Evolutionary conservation across 2,888 invertebrate genomes (phyloP), one percentile per base, ranked within the genome.

Genomic region (Eudemis profundana): DNA sequence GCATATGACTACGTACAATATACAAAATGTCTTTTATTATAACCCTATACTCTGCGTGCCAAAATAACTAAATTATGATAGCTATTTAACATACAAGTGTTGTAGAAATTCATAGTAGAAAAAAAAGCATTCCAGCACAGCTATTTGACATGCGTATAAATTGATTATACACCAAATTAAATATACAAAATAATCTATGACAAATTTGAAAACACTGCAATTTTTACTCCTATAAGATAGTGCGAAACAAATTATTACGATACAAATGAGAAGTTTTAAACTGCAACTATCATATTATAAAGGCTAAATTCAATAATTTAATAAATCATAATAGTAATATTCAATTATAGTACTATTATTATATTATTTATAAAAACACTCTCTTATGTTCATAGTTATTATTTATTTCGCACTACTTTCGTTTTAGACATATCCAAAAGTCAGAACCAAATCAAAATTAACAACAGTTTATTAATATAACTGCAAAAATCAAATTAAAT

Each of bases 11-110:
- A 71, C 72, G 70, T 69, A 76, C 72, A 70, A 78, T 72, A 73
- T 82, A 81, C 74, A 78, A 78, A 77, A 79, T 82, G 82, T 82
- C 81, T 82, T 82, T 82, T 75, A 76, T 70, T 69, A 66, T 73
- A 73, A 70, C 69, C 71, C 54, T 76, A 74, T 68, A 44, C 69
- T 66, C 73, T 72, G 66, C 54, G 38, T 57, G 69, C 69, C 57
- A 40, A 69, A 66, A 66, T 70, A 69, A 69, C 62, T 64, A 68
- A 56, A 49, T 2, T 47, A 54, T 42, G 23, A 54, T 27, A 56
- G 38, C n/a, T 53, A 54, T 56, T 12, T 15, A 36, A 40, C 54
- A 23, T 42, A 54, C 17, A 42, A 21, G 38, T 23, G 7, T 4
- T 42, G 27, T 29, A 56, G 12, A 29, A n/a, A 17, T 42, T 5